Percentiles rank a stretch among this genome's conserved stretches.
These are phyloP conservation scores for Ophion ellenae DNA, from an alignment of 2,888 invertebrate species.

Conservation along the genomic window DNA sequence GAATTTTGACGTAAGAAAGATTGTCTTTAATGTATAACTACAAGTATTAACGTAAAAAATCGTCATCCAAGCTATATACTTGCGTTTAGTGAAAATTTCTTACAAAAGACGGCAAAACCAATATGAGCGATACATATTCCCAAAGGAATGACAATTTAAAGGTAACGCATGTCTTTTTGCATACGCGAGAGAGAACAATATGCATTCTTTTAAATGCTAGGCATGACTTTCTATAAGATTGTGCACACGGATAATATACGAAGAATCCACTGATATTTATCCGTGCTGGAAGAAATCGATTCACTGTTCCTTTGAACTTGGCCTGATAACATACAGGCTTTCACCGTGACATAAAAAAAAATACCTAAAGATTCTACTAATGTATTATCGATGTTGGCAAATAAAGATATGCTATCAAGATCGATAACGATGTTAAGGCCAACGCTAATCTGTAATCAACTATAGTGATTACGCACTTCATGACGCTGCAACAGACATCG, in stretches of 20 bases:
- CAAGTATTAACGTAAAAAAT: neutral
- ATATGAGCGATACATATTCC: neutral
- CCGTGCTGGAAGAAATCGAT: neutral
- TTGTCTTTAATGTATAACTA: neutral
- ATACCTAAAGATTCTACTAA: slow-evolving; percentile 27
- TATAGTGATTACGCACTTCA: slow-evolving; percentile 27
- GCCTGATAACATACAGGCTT: slow-evolving; percentile 17
- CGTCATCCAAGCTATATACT: neutral
- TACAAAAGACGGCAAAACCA: neutral
- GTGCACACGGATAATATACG: neutral
- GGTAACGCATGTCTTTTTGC: neutral
- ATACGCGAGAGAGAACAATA: neutral
- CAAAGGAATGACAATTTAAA: neutral
- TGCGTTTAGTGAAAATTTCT: neutral
- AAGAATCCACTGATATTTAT: neutral
- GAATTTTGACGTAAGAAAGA: too few species aligned
- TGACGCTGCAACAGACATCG: slow-evolving; percentile 21
- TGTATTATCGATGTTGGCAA: slow-evolving; percentile 12
- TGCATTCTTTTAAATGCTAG: neutral
- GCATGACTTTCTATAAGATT: neutral
- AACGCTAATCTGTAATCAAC: slow-evolving; percentile 41
- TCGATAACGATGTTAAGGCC: slow-evolving; percentile 22
- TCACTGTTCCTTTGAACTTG: slow-evolving; percentile 27
- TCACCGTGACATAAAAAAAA: neutral
- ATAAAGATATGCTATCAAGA: slow-evolving; percentile 35